Evolutionary conservation across 1,140 invertebrate species (phyloP).

Genomic region (Anastrepha ludens): DNA sequence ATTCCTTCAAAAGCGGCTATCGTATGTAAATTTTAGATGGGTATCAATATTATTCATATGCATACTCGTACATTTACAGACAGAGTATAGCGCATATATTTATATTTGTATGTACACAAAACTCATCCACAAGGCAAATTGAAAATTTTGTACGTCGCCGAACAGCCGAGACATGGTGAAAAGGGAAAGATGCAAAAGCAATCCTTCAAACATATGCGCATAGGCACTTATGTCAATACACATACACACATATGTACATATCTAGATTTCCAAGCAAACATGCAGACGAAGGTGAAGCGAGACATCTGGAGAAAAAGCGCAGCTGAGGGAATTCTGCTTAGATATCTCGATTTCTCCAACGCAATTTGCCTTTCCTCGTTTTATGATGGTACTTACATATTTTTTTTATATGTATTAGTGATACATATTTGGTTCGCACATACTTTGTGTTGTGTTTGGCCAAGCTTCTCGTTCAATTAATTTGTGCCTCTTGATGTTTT

Average conservation of each 20-base stretch:
- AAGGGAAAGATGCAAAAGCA: background rate
- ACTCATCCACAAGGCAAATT: conserved; percentile 38
- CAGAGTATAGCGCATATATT: background rate
- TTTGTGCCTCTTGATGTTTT: too few relatives aligned
- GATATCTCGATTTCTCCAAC: conserved; percentile 7
- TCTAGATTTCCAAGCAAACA: background rate
- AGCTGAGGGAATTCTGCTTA: conserved; percentile 34
- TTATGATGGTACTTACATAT: too few relatives aligned
- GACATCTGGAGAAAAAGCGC: background rate
- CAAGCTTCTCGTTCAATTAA: too few relatives aligned
- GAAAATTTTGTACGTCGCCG: conserved; percentile 24
- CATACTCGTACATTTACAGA: background rate
- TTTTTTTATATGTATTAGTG: too few relatives aligned
- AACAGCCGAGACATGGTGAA: background rate
- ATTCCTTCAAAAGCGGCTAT: background rate
- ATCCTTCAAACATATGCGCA: background rate
- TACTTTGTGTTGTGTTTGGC: too few relatives aligned
- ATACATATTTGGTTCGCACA: too few relatives aligned
- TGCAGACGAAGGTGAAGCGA: background rate
- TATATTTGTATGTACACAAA: conserved; percentile 17
- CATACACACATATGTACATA: background rate
- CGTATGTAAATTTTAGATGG: conserved; percentile 11
- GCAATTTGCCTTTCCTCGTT: background rate
- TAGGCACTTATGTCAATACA: background rate
- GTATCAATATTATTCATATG: conserved; percentile 28